These are phyloP conservation scores for Salticus scenicus DNA, from an alignment of 2,888 invertebrate species.

Conservation along the genomic window DNA sequence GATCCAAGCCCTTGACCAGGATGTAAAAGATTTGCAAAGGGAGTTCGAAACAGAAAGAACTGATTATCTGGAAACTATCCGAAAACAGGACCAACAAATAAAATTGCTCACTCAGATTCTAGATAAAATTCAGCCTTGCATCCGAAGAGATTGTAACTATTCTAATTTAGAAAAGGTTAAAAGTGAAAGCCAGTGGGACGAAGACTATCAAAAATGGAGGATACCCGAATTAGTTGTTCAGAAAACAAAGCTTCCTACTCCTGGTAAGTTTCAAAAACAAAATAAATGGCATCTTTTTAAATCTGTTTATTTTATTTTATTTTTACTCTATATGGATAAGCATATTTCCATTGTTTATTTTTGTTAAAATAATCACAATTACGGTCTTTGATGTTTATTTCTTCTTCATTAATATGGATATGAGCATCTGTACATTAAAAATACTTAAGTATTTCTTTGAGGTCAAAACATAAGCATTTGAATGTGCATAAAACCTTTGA, in stretches of 20 bases:
- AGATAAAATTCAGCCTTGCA: slow-evolving; percentile 82
- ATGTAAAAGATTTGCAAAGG: slow-evolving; percentile 85
- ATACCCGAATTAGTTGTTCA: slow-evolving; percentile 82
- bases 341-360: too few relatives aligned
- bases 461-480: too few relatives aligned
- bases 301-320: too few relatives aligned
- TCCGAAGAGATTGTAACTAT: slow-evolving; percentile 85
- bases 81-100: slow-evolving; percentile 83
- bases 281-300: too few relatives aligned
- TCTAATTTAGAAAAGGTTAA: slow-evolving; percentile 84
- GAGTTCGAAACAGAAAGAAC: slow-evolving; percentile 88
- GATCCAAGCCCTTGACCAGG: slow-evolving; percentile 82
- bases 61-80: slow-evolving; percentile 88
- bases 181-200: slow-evolving; percentile 84
- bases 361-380: too few relatives aligned
- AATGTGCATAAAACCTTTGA: too few relatives aligned
- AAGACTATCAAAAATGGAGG: slow-evolving; percentile 83
- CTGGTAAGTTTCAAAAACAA: slow-evolving; percentile 75
- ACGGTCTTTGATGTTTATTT: too few relatives aligned
- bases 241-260: slow-evolving; percentile 83
- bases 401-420: too few relatives aligned
- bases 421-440: too few relatives aligned
- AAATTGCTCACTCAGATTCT: slow-evolving; percentile 82
- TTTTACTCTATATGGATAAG: too few relatives aligned
- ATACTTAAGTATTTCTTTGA: too few relatives aligned